Base-by-base conservation (phyloP, 30 jellyfish, hydroid and myxozoan genomes). In the Turritopsis rubra region DNA sequence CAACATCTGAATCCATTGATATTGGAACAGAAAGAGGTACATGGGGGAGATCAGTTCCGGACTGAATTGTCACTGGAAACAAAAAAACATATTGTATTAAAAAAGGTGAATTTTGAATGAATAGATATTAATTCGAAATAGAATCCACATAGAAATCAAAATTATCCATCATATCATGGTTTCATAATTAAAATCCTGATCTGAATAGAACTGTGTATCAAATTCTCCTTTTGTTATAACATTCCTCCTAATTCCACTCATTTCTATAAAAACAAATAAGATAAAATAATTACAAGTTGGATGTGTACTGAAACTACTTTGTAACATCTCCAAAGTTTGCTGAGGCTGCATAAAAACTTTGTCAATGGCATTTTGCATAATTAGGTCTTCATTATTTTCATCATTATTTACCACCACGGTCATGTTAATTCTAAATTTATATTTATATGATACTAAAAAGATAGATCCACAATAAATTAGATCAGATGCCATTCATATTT, bases 261-360 rank as follows among this genome's bases (percentile, higher is more conserved):
- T n/a, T n/a, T n/a, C n/a, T n/a, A 66, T 3, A 66, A 8, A 66
- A 21, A 68, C 77, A n/a, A 27, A n/a, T 68, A 68, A 68, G 30
- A 68, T 0, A 27, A 23, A 0, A 68, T 68, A 68, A 1, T 68
- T 68, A 68, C 77, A 68, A n/a, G 77, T 68, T n/a, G 77, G 77
- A 19, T 68, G 31, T 7, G 77, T 68, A 68, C 77, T 68, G 19
- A 68, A 68, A 9, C 31, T n/a, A 27, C 30, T 68, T 27, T n/a
- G 28, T 27, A 68, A 68, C 77, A 68, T 68, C 30, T 68, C 77
- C 77, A 68, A 68, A 0, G 77, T 68, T 68, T 68, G 31, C 16
- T 7, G 31, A 68, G 77, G 77, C 30, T 68, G 77, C 31, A 68
- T 23, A 68, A 68, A 68, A 68, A 68, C 30, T 27, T 9, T 23